Evolutionary conservation across 2,888 invertebrate genomes (phyloP).

Genomic region (Philhelius pedissequus): DNA sequence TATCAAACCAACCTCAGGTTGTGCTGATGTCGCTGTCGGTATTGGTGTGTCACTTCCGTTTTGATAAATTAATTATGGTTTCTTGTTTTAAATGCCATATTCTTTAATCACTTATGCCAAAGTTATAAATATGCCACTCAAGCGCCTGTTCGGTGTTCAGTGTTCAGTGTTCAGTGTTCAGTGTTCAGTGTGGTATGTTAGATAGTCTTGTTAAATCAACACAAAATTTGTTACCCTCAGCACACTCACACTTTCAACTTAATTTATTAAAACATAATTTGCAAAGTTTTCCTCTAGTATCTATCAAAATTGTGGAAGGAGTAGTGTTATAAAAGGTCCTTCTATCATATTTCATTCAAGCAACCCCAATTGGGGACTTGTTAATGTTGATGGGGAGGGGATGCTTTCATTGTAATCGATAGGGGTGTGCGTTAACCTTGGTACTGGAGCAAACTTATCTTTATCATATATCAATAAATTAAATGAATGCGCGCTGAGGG

Average conservation of each 20-base stretch:
- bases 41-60: slow-evolving; percentile 4
- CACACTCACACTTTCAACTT: background rate
- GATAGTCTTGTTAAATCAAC: slow-evolving; percentile 23
- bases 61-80: slow-evolving; percentile 22
- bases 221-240: slow-evolving; percentile 1
- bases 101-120: slow-evolving; percentile 31
- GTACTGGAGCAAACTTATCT: background rate
- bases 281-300: slow-evolving; percentile 13
- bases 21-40: background rate
- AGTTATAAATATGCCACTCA: slow-evolving; percentile 43
- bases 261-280: slow-evolving; percentile 14
- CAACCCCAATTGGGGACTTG: background rate
- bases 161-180: too few relatives aligned
- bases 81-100: slow-evolving; percentile 10
- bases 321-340: slow-evolving; percentile 12
- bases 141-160: too few relatives aligned
- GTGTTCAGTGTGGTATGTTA: slow-evolving; percentile 24
- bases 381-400: background rate
- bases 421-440: slow-evolving; percentile 9
- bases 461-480: slow-evolving; percentile 29
- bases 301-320: background rate
- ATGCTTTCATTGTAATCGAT: slow-evolving; percentile 60
- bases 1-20: background rate
- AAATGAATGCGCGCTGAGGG: slow-evolving; percentile 9
- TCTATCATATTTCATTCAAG: background rate